Conservation (phyloP, 2,797 vertebrate species). For the Cuculus canorus region DNA sequence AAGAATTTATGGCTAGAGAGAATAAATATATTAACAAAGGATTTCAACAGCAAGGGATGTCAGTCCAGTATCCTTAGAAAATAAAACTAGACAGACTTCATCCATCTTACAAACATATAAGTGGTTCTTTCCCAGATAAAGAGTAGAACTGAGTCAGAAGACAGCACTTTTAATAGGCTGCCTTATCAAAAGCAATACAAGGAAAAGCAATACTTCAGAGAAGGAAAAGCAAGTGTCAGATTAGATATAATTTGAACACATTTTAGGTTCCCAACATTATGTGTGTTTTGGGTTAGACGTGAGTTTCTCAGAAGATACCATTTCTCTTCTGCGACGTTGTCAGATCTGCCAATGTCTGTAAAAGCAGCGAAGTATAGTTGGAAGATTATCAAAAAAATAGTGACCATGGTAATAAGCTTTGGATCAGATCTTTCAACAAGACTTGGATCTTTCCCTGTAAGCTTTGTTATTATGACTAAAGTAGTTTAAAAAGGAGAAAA, state of each 20-base stretch:
- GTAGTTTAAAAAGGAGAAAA: background rate
- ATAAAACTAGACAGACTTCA: background rate
- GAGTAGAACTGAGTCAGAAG: background rate
- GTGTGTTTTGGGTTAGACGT: background rate
- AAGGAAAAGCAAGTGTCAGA: background rate
- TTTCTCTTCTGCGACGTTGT: background rate
- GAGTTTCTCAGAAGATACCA: background rate
- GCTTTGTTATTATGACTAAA: constrained; percentile 28
- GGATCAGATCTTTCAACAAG: constrained; percentile 25
- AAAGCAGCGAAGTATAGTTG: background rate
- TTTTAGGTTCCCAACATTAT: background rate
- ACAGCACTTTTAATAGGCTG: background rate
- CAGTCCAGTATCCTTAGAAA: background rate
- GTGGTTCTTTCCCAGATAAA: background rate
- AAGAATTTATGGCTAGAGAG: background rate
- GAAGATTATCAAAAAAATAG: background rate
- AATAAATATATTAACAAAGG: background rate
- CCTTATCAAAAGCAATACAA: background rate
- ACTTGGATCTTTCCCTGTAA: constrained; percentile 20
- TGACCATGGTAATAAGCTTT: constrained; percentile 34
- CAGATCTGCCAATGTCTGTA: background rate
- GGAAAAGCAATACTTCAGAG: background rate
- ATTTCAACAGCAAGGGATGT: background rate
- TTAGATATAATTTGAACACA: background rate
- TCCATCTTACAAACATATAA: background rate